These are phyloP conservation scores for Pandion haliaetus DNA, from an alignment of 2,113 vertebrate species.

Conservation along the genomic window DNA sequence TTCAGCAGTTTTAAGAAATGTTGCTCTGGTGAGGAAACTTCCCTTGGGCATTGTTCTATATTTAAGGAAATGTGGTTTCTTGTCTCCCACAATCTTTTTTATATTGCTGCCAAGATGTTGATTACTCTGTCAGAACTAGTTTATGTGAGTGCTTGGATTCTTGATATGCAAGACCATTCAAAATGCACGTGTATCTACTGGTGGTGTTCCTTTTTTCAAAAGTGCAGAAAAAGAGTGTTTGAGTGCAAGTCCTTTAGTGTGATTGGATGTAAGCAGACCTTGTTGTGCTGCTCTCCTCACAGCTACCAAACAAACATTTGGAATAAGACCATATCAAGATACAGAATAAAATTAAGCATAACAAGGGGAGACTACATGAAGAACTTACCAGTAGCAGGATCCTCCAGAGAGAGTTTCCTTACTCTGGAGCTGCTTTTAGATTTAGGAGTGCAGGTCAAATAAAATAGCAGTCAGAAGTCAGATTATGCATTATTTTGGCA, in stretches of 20 bases:
- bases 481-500: rapidly evolving
- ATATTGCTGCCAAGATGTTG: background rate
- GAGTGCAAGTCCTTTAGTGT: background rate
- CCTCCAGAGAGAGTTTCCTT: background rate
- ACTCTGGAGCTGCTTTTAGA: background rate
- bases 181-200: rapidly evolving
- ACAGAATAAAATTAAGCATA: background rate
- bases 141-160: background rate
- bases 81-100: background rate
- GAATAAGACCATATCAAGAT: background rate
- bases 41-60: rapidly evolving
- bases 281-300: rapidly evolving
- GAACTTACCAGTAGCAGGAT: rapidly evolving
- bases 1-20: background rate
- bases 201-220: background rate
- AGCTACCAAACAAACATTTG: background rate
- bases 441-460: too few relatives aligned
- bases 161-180: rapidly evolving
- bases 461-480: background rate
- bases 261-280: background rate
- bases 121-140: background rate
- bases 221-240: too few relatives aligned
- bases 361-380: background rate
- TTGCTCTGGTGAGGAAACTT: background rate
- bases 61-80: background rate